Evolutionary conservation across 2,797 vertebrate species (phyloP).

Genomic region (Lepilemur septentrionalis): DNA sequence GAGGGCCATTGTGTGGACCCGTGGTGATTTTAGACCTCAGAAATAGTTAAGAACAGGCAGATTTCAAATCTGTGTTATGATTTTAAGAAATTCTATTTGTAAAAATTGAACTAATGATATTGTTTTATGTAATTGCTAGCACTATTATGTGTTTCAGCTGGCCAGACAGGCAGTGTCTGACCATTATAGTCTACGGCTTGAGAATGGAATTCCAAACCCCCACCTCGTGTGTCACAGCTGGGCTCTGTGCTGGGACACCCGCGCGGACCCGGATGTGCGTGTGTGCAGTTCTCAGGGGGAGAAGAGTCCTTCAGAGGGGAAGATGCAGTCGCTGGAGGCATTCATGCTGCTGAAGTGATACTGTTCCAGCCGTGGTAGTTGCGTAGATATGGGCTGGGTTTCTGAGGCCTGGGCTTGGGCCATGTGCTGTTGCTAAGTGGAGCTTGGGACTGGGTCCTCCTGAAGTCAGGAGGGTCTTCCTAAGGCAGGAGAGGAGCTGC

Average conservation of each 20-base stretch:
- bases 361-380: rapidly evolving
- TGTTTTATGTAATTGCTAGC: not conserved
- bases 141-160: rapidly evolving
- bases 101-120: not conserved
- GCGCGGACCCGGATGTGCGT: rapidly evolving
- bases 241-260: not conserved
- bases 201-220: not conserved
- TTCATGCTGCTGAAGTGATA: rapidly evolving
- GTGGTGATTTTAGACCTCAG: not conserved
- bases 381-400: not conserved
- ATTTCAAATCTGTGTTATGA: not conserved
- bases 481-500: rapidly evolving
- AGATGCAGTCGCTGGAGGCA: rapidly evolving
- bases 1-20: not conserved
- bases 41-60: not conserved
- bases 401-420: rapidly evolving
- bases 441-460: not conserved
- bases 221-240: rapidly evolving
- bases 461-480: not conserved
- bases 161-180: too few species aligned
- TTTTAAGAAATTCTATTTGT: not conserved
- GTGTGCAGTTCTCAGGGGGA: not conserved
- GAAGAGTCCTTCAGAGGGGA: not conserved
- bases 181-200: not conserved
- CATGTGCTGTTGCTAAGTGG: not conserved